These are phyloP conservation scores for Zophobas morio DNA, from an alignment of 1,140 invertebrate genomes.

Conservation along the genomic window DNA sequence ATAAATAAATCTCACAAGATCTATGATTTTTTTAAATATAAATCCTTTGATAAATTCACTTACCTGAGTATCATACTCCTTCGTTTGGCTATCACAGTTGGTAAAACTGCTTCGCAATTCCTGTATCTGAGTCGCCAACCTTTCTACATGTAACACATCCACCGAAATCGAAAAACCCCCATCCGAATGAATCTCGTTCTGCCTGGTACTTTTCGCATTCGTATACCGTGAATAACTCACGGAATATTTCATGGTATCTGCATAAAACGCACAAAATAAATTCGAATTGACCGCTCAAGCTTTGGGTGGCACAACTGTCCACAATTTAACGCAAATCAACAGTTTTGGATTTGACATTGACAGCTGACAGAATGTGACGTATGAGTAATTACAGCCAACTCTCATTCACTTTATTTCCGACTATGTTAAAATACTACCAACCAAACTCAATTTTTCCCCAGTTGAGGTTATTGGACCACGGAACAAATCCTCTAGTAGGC, in stretches of 20 bases:
- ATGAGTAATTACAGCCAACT: no score
- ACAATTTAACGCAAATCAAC: not conserved
- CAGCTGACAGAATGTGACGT: no score
- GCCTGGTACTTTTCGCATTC: slow-evolving; percentile 59
- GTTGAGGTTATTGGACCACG: no score
- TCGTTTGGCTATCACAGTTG: slow-evolving; percentile 33
- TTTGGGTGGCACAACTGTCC: not conserved
- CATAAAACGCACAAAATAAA: not conserved
- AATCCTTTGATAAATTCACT: no score
- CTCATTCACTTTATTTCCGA: no score
- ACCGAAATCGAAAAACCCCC: slow-evolving; percentile 61
- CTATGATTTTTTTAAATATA: no score
- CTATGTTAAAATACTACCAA: no score
- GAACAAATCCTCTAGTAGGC: no score
- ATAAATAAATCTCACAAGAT: no score
- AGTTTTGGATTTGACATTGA: no score
- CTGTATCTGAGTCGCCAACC: slow-evolving; percentile 53
- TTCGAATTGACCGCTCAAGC: no score
- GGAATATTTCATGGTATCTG: slow-evolving; percentile 56
- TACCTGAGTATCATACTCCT: slow-evolving; percentile 47
- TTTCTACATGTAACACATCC: slow-evolving; percentile 59
- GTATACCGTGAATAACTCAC: slow-evolving; percentile 63
- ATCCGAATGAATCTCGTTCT: slow-evolving; percentile 58
- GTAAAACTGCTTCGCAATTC: slow-evolving; percentile 31
- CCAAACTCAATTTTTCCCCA: no score